A percentile compares a stretch with the other conserved stretches of the same genome.
phyloP scores from a whole-genome alignment of 2,113 vertebrate species.

The Tragelaphus strepsiceros region DNA sequence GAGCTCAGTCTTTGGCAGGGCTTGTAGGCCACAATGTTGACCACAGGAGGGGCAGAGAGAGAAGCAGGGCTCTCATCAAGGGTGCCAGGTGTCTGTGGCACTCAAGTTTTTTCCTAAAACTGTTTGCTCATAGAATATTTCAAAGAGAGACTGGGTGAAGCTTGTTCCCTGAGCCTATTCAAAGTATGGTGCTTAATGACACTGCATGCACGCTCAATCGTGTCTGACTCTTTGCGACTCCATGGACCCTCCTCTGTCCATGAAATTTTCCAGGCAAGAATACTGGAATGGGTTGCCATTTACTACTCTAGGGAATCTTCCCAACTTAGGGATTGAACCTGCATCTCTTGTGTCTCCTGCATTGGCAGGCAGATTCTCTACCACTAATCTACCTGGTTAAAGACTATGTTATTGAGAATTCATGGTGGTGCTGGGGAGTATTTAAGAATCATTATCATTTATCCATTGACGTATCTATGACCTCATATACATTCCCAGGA shows the following conservation, averaged over 20 bases:
- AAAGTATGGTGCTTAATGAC: background rate
- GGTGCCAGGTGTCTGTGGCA: background rate
- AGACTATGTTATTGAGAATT: background rate
- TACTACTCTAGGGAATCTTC: background rate
- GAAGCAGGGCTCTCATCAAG: background rate
- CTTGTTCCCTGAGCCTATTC: background rate
- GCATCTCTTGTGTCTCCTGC: background rate
- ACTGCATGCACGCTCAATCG: fast-evolving
- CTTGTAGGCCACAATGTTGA: background rate
- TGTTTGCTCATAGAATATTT: background rate
- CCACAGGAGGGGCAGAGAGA: background rate
- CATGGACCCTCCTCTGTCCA: background rate
- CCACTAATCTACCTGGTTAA: background rate
- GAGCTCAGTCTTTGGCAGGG: background rate
- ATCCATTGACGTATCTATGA: background rate
- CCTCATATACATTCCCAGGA: background rate
- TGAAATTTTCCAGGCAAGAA: background rate
- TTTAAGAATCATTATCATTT: background rate
- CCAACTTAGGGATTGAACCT: background rate
- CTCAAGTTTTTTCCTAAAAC: background rate
- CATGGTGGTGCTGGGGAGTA: background rate
- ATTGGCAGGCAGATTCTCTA: background rate
- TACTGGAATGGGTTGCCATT: background rate
- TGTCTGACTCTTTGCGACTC: background rate
- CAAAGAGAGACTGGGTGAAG: background rate